Conservation (phyloP, 1,140 invertebrate genomes). For the Hermatobates lingyangjiaoensis region DNA sequence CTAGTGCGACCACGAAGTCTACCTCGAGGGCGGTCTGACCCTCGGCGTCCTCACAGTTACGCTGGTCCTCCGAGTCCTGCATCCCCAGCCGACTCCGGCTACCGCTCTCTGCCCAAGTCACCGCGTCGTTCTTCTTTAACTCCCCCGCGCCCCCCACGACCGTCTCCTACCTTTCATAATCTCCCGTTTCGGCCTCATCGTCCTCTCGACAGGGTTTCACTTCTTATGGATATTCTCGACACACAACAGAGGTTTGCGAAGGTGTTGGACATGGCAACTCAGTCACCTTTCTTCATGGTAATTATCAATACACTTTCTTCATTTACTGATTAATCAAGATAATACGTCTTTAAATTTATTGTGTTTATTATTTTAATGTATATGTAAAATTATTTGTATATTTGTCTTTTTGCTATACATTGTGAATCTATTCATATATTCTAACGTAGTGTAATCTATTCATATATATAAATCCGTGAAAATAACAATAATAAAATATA, state of each 20-base stretch:
- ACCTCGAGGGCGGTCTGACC: slow-evolving; percentile 31
- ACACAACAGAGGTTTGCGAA: slow-evolving; percentile 58
- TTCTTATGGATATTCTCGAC: slow-evolving; percentile 61
- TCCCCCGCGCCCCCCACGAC: slow-evolving; percentile 16
- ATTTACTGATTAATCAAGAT: too few species aligned
- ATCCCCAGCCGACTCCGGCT: slow-evolving; percentile 23
- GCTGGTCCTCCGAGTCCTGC: slow-evolving; percentile 20
- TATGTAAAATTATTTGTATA: too few species aligned
- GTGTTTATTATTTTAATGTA: too few species aligned
- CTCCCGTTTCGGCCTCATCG: slow-evolving; percentile 39
- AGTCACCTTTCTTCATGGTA: not conserved
- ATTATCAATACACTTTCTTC: too few species aligned
- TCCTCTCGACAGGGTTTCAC: slow-evolving; percentile 48
- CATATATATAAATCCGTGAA: too few species aligned
- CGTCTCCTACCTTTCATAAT: slow-evolving; percentile 39
- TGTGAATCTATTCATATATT: too few species aligned
- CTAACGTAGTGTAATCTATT: too few species aligned
- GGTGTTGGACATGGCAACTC: slow-evolving; percentile 26
- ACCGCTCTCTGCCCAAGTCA: slow-evolving; percentile 20
- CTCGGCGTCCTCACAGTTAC: slow-evolving; percentile 29
- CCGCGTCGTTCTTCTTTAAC: slow-evolving; percentile 13
- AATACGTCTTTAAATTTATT: too few species aligned
- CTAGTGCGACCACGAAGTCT: slow-evolving; percentile 8
- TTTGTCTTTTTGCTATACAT: too few species aligned
- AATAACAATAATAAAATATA: too few species aligned